Evolutionary conservation across 2,113 vertebrate genomes (phyloP).

Genomic region (Toxostoma redivivum): DNA sequence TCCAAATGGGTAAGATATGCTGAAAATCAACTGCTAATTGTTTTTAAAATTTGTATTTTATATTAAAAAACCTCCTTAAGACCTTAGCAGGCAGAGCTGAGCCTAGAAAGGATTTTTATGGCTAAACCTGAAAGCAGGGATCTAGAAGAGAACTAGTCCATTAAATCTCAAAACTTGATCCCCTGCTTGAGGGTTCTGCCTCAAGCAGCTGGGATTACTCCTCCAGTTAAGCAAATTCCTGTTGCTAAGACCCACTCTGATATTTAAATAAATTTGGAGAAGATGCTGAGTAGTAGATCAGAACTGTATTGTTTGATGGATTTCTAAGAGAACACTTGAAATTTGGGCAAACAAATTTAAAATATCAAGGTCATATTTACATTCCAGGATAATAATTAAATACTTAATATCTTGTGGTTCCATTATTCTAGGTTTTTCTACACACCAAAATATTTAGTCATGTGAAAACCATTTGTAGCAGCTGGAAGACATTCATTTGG

Average conservation of each 20-base stretch:
- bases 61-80: background rate
- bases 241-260: background rate
- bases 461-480: constrained; percentile 54
- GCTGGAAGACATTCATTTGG: constrained; percentile 50
- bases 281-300: background rate
- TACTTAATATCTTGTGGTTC: background rate
- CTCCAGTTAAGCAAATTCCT: background rate
- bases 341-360: background rate
- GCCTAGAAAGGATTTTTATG: constrained; percentile 13
- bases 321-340: background rate
- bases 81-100: background rate
- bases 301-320: background rate
- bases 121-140: background rate
- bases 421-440: background rate
- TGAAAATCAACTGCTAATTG: background rate
- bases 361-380: background rate
- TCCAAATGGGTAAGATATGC: background rate
- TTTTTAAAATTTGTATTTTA: background rate
- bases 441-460: background rate
- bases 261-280: background rate
- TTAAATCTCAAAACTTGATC: background rate
- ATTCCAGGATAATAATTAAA: constrained; percentile 11
- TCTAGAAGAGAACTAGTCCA: background rate
- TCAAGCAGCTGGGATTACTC: background rate
- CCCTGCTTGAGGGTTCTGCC: background rate